Evolutionary conservation across 2,888 invertebrate genomes (phyloP).

Genomic region (Anorthoa munda): DNA sequence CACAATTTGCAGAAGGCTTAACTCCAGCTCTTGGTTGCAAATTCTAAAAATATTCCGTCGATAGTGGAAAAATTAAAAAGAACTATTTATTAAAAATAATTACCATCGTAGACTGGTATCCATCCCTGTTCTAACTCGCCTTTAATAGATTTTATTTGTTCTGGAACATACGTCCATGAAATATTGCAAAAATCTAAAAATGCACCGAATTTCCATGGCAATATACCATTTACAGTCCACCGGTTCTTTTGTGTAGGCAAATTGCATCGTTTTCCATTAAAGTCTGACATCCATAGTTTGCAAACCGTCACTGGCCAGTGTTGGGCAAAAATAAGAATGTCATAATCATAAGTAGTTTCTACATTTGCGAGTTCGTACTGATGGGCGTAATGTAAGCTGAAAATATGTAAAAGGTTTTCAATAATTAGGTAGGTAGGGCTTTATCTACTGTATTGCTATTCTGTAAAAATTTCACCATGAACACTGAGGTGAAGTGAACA

Average conservation of each 20-base stretch:
- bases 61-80: no score
- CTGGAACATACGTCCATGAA: constrained; percentile 19
- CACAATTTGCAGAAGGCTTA: no score
- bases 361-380: background rate
- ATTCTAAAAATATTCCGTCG: no score
- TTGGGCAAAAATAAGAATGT: constrained; percentile 26
- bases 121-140: constrained; percentile 28
- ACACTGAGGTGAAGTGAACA: no score
- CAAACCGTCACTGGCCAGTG: constrained; percentile 28
- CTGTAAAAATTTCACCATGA: no score
- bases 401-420: background rate
- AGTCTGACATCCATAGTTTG: constrained; percentile 9
- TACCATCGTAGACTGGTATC: constrained; percentile 85
- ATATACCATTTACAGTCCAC: constrained; percentile 47
- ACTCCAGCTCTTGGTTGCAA: no score
- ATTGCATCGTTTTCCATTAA: background rate
- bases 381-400: background rate
- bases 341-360: background rate
- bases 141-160: constrained; percentile 18
- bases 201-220: constrained; percentile 1
- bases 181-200: constrained; percentile 1
- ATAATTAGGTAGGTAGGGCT: no score
- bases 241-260: constrained; percentile 14
- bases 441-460: no score
- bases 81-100: no score